phyloP scores from a whole-genome alignment of 2,888 invertebrate species.

The Conus canariensis region DNA sequence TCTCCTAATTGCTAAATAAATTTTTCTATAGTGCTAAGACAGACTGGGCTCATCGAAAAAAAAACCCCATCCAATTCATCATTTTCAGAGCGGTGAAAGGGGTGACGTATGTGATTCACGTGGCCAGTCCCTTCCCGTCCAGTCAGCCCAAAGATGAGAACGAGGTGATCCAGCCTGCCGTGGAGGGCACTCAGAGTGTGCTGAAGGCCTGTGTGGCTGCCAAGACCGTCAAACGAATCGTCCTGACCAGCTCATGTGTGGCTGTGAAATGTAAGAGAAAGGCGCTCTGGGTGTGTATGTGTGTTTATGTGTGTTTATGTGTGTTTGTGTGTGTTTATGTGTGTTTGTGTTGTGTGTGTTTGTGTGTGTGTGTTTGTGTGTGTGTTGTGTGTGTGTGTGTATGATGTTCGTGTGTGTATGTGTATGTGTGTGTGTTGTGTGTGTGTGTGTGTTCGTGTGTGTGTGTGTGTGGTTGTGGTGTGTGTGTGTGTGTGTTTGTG shows the following conservation, averaged over 20 bases:
- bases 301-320: too few species aligned
- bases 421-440: too few species aligned
- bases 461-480: constrained; percentile 75
- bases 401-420: too few species aligned
- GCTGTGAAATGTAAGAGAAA: constrained; percentile 75
- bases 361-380: too few species aligned
- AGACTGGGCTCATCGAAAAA: too few species aligned
- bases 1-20: too few species aligned
- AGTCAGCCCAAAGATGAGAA: constrained; percentile 75
- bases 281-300: not conserved
- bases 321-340: too few species aligned
- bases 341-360: too few species aligned
- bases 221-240: constrained; percentile 80
- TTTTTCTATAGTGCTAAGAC: too few species aligned
- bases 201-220: constrained; percentile 79
- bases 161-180: constrained; percentile 79
- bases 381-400: not conserved
- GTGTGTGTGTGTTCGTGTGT: too few species aligned
- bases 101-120: constrained; percentile 79
- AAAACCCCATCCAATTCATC: too few species aligned
- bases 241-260: constrained; percentile 80
- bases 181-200: constrained; percentile 80
- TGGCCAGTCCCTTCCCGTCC: constrained; percentile 78
- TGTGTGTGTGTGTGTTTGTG: not conserved
- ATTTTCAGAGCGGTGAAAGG: constrained; percentile 77